Percentiles rank a stretch among this genome's conserved stretches.
phyloP scores from a whole-genome alignment of 2,797 vertebrate species.

The Enteromius argenteus region DNA sequence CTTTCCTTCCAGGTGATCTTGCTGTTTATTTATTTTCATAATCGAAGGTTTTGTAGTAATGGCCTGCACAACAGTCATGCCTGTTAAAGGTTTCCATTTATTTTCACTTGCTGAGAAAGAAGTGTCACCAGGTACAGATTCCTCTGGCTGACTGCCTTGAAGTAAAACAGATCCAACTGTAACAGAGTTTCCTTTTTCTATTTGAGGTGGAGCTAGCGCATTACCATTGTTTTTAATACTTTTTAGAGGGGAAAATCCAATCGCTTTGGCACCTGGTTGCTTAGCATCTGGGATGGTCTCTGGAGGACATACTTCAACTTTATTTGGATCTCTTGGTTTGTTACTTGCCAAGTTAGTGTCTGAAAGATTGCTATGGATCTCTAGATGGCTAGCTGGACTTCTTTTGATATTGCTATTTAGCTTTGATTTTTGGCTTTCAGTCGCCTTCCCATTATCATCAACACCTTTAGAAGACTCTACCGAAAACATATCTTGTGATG shows the following conservation, averaged over 20 bases:
- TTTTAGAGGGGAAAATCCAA: constrained; percentile 58
- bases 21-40: constrained; percentile 64
- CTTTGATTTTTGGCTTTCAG: constrained; percentile 61
- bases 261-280: constrained; percentile 56
- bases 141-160: constrained; percentile 64
- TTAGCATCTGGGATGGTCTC: constrained; percentile 79
- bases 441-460: constrained; percentile 58
- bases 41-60: constrained; percentile 46
- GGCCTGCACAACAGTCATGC: constrained; percentile 74
- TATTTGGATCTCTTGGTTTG: constrained; percentile 76
- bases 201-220: constrained; percentile 53
- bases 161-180: constrained; percentile 35
- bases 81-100: constrained; percentile 95
- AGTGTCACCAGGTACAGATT: constrained; percentile 61
- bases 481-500: constrained; percentile 61
- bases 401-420: constrained; percentile 49
- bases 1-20: constrained; percentile 73
- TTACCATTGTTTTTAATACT: constrained; percentile 41
- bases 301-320: constrained; percentile 91
- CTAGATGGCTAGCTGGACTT: constrained; percentile 64
- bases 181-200: constrained; percentile 56
- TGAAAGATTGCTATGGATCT: constrained; percentile 63
- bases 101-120: constrained; percentile 71
- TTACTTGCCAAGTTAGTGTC: constrained; percentile 46
- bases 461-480: constrained; percentile 38